A percentile compares a stretch with the other conserved stretches of the same genome.
These are phyloP conservation scores for Pantala flavescens DNA, from an alignment of 1,140 invertebrate genomes.

Conservation along the genomic window DNA sequence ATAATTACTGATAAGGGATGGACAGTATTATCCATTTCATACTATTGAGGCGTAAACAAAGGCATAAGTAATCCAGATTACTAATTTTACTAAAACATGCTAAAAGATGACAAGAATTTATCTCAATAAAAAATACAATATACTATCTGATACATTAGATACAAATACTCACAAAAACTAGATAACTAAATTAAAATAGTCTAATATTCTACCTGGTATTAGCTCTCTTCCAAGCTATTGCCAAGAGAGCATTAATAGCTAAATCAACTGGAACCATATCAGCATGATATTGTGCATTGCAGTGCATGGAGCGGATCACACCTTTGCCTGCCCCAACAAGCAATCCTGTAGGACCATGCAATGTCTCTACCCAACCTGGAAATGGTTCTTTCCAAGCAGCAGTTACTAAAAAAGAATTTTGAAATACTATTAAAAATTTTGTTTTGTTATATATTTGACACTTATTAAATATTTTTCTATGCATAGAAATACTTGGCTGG, in stretches of 20 bases:
- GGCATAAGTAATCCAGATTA: too few relatives aligned
- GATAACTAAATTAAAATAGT: too few relatives aligned
- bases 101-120: too few relatives aligned
- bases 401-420: conserved; percentile 25
- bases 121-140: too few relatives aligned
- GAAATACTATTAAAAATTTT: too few relatives aligned
- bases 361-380: conserved; percentile 57
- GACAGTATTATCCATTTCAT: too few relatives aligned
- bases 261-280: conserved; percentile 57
- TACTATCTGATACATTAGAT: too few relatives aligned
- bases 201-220: conserved; percentile 18
- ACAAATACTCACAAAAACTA: too few relatives aligned
- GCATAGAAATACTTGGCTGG: too few relatives aligned
- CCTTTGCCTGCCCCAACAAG: conserved; percentile 42
- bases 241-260: conserved; percentile 49
- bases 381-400: conserved; percentile 31
- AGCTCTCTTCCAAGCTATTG: conserved; percentile 41
- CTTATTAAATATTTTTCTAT: background rate
- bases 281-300: conserved; percentile 35
- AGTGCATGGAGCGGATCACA: conserved; percentile 43
- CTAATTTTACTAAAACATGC: too few relatives aligned
- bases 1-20: too few relatives aligned
- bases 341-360: conserved; percentile 51
- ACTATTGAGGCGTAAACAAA: too few relatives aligned
- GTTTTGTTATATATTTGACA: background rate